Evolutionary conservation across 2,888 invertebrate species (phyloP).

Genomic region (Harmothoe impar): DNA sequence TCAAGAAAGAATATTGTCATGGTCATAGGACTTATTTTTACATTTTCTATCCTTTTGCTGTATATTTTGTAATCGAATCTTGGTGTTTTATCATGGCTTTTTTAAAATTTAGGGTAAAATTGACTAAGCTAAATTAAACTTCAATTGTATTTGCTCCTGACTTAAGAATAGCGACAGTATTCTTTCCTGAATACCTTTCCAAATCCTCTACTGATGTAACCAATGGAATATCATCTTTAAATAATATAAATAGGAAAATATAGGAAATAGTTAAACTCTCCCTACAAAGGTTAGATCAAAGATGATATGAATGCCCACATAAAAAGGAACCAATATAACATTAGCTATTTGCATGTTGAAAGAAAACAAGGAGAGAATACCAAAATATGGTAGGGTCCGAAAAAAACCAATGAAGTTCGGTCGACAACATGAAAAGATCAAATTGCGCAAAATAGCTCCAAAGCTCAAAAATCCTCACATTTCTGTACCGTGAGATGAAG

Average conservation of each 20-base stretch:
- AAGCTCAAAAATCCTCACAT: not conserved
- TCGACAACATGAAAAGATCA: no score
- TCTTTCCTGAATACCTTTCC: slow-evolving; percentile 54
- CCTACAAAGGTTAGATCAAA: not conserved
- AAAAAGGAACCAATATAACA: not conserved
- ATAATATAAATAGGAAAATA: not conserved
- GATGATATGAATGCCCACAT: not conserved
- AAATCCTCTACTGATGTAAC: slow-evolving; percentile 51
- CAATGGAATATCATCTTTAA: not conserved
- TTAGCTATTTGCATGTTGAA: slow-evolving; percentile 13
- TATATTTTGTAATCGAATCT: not conserved
- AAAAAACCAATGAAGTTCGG: no score
- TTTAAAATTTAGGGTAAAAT: no score
- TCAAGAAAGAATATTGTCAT: slow-evolving; percentile 61
- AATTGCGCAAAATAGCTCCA: no score
- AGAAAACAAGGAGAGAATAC: not conserved
- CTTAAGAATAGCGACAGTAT: slow-evolving; percentile 45
- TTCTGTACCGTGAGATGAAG: not conserved
- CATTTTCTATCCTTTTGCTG: slow-evolving; percentile 1
- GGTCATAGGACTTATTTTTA: slow-evolving; percentile 27
- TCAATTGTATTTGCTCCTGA: not conserved
- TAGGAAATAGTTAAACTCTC: not conserved
- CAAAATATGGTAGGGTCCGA: no score
- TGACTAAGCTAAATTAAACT: no score
- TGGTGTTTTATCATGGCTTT: no score